Evolutionary conservation across 2,797 vertebrate species (phyloP), one percentile per base, ranked within the genome.

Genomic region (Melanotaenia parkinsoni): DNA sequence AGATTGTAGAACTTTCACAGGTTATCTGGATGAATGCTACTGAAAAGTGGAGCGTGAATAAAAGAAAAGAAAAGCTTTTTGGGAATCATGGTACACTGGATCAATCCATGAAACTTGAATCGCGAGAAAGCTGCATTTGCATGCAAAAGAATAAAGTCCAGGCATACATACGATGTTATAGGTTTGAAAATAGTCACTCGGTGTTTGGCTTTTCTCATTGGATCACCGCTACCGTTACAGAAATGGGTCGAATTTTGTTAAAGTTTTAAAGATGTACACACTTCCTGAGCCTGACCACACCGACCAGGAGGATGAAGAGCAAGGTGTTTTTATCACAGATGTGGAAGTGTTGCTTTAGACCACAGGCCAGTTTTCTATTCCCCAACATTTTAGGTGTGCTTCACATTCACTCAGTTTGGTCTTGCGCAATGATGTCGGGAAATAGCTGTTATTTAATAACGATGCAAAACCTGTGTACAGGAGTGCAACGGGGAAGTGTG

Each of bases 401-500:
- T 28, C 28, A 28, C 28, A 28, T 28, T 28, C 28, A 28, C 28
- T 28, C 28, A 28, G 28, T 28, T 28, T 28, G 32, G 38, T 61
- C 50, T 70, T 24, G 16, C 37, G 43, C 26, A 37, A 26, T 38
- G 58, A 61, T 47, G 40, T 70, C 12, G 45, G 61, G 16, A 61
- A 70, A 26, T 70, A 24, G 14, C 43, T 69, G 32, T 24, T 16
- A 50, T 47, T 32, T 18, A 69, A 51, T 18, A 12, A 2, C 20
- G 43, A 45, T 3, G 33, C 30, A 45, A 68, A 26, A 59, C 33
- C 6, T 35, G 57, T 24, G 28, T 37, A 35, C 30, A 37, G 66
- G 32, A 50, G 54, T 26, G 2, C 28, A 30, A 30, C 28, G 0
- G 28, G 28, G 28, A 30, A 30, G 4, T 30, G 28, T 5, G 28